These are phyloP conservation scores for Volucella zonaria DNA, from an alignment of 2,888 invertebrate species.

Conservation along the genomic window DNA sequence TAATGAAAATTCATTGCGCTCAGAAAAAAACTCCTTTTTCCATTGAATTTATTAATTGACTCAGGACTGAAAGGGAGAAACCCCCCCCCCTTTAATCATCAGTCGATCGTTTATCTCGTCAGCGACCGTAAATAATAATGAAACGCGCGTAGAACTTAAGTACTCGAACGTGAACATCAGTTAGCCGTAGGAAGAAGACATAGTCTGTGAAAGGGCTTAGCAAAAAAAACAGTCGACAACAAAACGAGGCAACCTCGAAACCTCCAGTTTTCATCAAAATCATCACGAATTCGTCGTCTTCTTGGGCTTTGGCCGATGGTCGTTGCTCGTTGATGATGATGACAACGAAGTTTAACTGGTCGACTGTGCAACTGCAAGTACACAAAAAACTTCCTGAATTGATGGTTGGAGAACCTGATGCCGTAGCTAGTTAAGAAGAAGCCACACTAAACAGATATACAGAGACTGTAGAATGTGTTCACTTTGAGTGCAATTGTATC, in stretches of 20 bases:
- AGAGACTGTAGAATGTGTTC: slow-evolving; percentile 33
- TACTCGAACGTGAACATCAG: slow-evolving; percentile 63
- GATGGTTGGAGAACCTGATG: slow-evolving; percentile 63
- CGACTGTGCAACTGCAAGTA: not conserved
- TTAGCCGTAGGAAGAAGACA: slow-evolving; percentile 27
- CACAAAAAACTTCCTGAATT: slow-evolving; percentile 58
- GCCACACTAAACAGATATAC: slow-evolving; percentile 8
- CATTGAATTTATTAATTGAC: slow-evolving; percentile 72
- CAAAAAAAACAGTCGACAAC: slow-evolving; percentile 6
- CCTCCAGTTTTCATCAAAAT: slow-evolving; percentile 59
- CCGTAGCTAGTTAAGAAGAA: slow-evolving; percentile 43
- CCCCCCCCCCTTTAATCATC: slow-evolving; percentile 19
- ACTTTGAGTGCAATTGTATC: slow-evolving; percentile 55
- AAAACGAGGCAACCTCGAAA: not conserved
- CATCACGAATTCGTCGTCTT: slow-evolving; percentile 50
- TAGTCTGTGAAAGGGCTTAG: not conserved
- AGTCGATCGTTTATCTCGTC: slow-evolving; percentile 66
- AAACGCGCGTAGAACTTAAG: slow-evolving; percentile 68
- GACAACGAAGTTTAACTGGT: slow-evolving; percentile 51
- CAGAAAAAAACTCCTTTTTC: slow-evolving; percentile 62
- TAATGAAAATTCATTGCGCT: slow-evolving; percentile 73
- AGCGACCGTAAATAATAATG: slow-evolving; percentile 70
- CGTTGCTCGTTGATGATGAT: slow-evolving; percentile 46
- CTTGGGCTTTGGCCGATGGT: not conserved
- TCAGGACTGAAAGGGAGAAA: slow-evolving; percentile 13